Evolutionary conservation across 2,797 vertebrate genomes (phyloP).

Genomic region (Phoeniculus purpureus): DNA sequence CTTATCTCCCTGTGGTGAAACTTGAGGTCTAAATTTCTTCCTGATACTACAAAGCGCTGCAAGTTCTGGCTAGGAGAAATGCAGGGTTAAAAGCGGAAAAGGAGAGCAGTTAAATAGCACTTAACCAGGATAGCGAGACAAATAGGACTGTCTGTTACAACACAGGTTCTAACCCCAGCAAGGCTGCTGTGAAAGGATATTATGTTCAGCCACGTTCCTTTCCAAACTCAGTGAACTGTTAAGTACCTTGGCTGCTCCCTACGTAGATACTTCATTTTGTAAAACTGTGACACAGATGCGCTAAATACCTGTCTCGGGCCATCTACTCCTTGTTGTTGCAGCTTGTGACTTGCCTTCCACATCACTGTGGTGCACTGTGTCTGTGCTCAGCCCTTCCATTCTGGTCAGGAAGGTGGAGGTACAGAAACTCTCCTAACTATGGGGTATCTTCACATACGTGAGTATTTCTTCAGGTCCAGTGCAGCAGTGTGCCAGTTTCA

Average conservation of each 20-base stretch:
- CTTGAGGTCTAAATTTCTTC: neutral
- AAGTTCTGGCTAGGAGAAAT: neutral
- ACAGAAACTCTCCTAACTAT: neutral
- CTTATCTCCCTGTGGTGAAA: neutral
- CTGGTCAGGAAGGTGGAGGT: neutral
- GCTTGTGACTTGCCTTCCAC: neutral
- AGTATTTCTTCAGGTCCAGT: neutral
- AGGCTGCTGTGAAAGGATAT: neutral
- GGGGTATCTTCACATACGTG: neutral
- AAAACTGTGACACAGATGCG: neutral
- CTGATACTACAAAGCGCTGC: neutral
- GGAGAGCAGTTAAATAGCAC: neutral
- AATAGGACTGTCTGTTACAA: neutral
- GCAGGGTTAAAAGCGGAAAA: neutral
- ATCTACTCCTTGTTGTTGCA: rapidly evolving
- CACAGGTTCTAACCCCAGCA: neutral
- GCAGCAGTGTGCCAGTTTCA: neutral
- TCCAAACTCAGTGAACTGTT: neutral
- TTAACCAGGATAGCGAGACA: neutral
- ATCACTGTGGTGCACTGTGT: rapidly evolving
- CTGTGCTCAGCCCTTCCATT: neutral
- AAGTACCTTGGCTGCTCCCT: neutral
- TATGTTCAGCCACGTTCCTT: neutral
- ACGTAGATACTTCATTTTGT: constrained; percentile 5
- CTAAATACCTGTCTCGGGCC: neutral